Evolutionary conservation across 2,888 invertebrate genomes (phyloP), one percentile per base, ranked within the genome.

Genomic region (Cryptocephalus moraei): DNA sequence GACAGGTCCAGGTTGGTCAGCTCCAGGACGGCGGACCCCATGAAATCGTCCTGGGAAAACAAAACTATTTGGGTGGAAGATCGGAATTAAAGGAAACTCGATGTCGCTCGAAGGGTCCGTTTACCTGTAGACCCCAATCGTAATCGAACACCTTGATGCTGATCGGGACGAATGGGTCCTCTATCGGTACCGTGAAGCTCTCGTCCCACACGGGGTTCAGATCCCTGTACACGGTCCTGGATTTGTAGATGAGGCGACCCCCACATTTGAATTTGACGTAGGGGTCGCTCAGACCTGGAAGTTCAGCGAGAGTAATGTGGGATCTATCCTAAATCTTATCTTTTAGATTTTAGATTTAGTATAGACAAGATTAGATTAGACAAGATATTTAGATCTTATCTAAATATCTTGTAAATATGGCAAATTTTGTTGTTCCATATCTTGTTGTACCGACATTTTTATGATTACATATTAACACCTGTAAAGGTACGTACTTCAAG

Each of bases 191-290:
- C 8, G 87, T 86, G 71, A 97, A 94, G 59, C 84, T 86, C 71
- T 99, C 97, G 66, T 99, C 94, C 97, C 97, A 99, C n/a, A 86
- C 79, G 0, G 97, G 97, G 73, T 96, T 96, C 50, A 99, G 77
- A 69, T 92, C 94, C 61, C 94, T 81, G 70, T 90, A 90, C 50
- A 99, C 86, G 47, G 91, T 97, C 66, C 87, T 85, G 58, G 93
- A 94, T 75, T 95, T 96, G 74, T 94, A 91, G 57, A 94, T 78
- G 56, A 93, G 75, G 52, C 91, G 80, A 33, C 90, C 89, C 9
- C 84, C 86, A 53, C 84, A 76, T 73, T 94, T 94, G 74, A 96
- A 93, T 77, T 96, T 96, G 47, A 95, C 93, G 74, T 96, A 96
- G 14, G 96, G 96, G 75, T 96, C 96, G 71, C 94, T 95, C 51